phyloP scores from a whole-genome alignment of 2,113 vertebrate genomes.

The Balaenoptera acutorostrata region DNA sequence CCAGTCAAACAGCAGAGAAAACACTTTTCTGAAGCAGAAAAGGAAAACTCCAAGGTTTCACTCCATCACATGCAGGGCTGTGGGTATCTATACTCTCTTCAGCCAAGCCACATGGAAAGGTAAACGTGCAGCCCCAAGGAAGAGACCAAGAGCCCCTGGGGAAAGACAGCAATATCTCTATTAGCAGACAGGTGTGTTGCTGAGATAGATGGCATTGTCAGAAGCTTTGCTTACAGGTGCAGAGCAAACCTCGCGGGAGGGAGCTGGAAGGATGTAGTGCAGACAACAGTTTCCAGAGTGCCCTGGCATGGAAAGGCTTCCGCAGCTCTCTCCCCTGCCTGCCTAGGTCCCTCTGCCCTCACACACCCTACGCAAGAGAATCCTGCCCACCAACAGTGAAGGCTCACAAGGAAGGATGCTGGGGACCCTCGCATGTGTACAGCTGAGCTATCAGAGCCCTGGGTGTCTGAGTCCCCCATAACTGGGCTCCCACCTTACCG shows the following conservation, averaged over 20 bases:
- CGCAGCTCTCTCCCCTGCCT: too few relatives aligned
- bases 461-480: background rate
- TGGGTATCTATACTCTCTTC: rapidly evolving
- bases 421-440: rapidly evolving
- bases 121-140: rapidly evolving
- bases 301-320: rapidly evolving
- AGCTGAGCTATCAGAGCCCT: background rate
- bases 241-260: background rate
- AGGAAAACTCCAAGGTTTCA: rapidly evolving
- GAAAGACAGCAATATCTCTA: rapidly evolving
- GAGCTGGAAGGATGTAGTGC: background rate
- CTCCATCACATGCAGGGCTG: too few relatives aligned
- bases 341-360: too few relatives aligned
- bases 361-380: too few relatives aligned
- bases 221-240: background rate
- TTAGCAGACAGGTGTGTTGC: background rate
- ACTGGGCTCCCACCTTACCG: background rate
- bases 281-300: background rate
- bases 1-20: background rate
- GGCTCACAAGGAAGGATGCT: too few relatives aligned
- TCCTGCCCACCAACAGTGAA: background rate
- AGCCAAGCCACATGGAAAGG: rapidly evolving
- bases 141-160: background rate
- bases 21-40: background rate
- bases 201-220: rapidly evolving